A percentile compares a stretch with the other conserved stretches of the same genome.
Conservation (phyloP, 2,797 vertebrate species). For the Cuculus canorus region DNA sequence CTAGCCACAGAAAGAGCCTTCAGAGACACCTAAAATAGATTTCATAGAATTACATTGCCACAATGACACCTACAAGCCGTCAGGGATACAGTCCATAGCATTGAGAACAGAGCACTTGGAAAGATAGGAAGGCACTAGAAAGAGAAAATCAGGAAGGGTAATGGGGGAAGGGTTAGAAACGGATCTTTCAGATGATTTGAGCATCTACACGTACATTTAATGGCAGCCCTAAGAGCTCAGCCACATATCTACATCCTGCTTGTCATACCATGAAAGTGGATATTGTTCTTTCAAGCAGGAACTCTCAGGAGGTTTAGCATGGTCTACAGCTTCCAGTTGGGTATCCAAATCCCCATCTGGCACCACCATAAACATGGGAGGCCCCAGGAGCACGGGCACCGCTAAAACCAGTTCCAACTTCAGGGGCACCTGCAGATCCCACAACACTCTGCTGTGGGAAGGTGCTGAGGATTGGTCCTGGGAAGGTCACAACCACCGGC, state of each 20-base stretch:
- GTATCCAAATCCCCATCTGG: constrained; percentile 41
- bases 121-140: background rate
- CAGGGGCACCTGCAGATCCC: constrained; percentile 11
- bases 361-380: background rate
- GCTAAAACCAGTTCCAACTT: background rate
- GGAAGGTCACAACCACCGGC: constrained; percentile 19
- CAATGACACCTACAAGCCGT: background rate
- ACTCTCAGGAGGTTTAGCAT: background rate
- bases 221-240: background rate
- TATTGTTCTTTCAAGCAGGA: background rate
- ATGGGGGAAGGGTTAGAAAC: background rate
- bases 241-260: no score
- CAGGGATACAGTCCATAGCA: background rate
- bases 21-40: background rate
- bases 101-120: background rate
- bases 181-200: background rate
- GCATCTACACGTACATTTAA: background rate
- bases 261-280: background rate
- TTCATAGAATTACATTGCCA: no score
- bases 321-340: constrained; percentile 7
- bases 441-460: constrained; percentile 40
- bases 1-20: background rate
- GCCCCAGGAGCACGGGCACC: background rate
- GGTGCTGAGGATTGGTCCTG: constrained; percentile 59
- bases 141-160: background rate